Percentiles rank a stretch among this genome's conserved stretches.
phyloP scores from a whole-genome alignment of 2,113 vertebrate species.

The Colossoma macropomum region DNA sequence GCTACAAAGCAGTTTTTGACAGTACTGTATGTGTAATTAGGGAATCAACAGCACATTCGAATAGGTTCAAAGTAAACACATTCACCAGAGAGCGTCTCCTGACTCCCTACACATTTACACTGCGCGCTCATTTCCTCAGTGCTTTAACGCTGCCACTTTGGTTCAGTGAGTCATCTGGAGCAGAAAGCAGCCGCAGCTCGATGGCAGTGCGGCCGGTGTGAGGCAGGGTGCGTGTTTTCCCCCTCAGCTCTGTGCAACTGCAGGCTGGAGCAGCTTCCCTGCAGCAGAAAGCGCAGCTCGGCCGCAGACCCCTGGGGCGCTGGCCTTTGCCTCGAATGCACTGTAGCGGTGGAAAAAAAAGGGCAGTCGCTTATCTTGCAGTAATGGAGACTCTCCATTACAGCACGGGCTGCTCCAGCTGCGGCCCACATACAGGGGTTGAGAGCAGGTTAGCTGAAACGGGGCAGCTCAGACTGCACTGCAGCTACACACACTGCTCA shows the following conservation, averaged over 20 bases:
- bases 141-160: background rate
- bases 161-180: background rate
- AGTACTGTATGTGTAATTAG: too few relatives aligned
- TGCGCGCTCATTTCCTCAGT: too few relatives aligned
- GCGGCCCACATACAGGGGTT: constrained; percentile 32
- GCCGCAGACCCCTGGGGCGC: constrained; percentile 24
- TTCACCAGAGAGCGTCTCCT: too few relatives aligned
- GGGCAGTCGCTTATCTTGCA: constrained; percentile 47
- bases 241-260: background rate
- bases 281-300: constrained; percentile 24
- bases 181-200: background rate
- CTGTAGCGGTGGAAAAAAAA: constrained; percentile 23
- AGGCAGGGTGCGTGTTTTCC: too few relatives aligned
- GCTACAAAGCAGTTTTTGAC: too few relatives aligned
- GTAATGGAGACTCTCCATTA: constrained; percentile 52
- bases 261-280: background rate
- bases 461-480: too few relatives aligned
- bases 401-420: constrained; percentile 44
- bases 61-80: too few relatives aligned
- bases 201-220: background rate
- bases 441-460: background rate
- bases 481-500: too few relatives aligned
- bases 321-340: constrained; percentile 37
- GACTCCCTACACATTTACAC: background rate
- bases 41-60: too few relatives aligned